Percentiles rank a stretch among this genome's conserved stretches.
phyloP scores from a whole-genome alignment of 2,888 invertebrate genomes.

The Tetanocera ferruginea region DNA sequence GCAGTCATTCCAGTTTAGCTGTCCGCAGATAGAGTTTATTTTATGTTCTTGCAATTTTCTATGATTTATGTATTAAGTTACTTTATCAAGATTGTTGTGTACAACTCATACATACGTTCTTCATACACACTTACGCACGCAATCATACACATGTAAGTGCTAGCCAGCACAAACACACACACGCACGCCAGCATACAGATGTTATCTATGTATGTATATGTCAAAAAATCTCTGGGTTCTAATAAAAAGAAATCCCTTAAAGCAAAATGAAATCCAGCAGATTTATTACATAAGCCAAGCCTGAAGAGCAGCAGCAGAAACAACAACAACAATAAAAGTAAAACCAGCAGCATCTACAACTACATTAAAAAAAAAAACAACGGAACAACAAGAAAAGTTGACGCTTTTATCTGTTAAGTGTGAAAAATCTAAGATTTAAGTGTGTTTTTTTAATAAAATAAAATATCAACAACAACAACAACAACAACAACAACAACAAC shows the following conservation, averaged over 20 bases:
- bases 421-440: neutral
- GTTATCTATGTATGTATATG: neutral
- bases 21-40: neutral
- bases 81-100: neutral
- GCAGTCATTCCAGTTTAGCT: too few relatives aligned
- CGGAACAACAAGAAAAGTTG: neutral
- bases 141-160: neutral
- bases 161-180: neutral
- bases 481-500: slow-evolving; percentile 1
- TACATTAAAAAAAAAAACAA: neutral
- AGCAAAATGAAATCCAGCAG: slow-evolving; percentile 13
- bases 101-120: neutral
- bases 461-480: slow-evolving; percentile 5
- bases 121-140: neutral
- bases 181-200: neutral
- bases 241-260: neutral
- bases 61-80: slow-evolving; percentile 15
- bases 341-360: neutral
- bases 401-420: neutral
- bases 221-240: neutral
- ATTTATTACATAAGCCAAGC: slow-evolving; percentile 8
- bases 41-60: slow-evolving; percentile 7
- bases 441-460: neutral
- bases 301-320: neutral
- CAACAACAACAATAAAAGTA: neutral